phyloP scores from a whole-genome alignment of 2,797 vertebrate genomes.

The Peromyscus nudipes region DNA sequence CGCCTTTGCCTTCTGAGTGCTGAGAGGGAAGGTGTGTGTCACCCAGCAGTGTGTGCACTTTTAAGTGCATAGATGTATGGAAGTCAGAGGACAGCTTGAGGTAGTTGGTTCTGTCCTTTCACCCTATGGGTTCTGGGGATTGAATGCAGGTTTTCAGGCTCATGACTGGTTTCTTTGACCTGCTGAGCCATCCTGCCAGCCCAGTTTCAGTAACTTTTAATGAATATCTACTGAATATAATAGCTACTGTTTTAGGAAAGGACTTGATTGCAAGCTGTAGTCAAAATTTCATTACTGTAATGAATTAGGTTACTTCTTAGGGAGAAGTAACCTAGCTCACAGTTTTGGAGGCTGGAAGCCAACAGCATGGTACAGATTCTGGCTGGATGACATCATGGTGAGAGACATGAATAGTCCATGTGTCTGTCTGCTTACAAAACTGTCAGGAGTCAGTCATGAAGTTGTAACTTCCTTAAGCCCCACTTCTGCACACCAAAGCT shows the following conservation, averaged over 20 bases:
- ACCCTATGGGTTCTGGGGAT: background rate
- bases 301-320: conserved; percentile 7
- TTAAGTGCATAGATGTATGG: background rate
- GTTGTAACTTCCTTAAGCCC: background rate
- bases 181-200: background rate
- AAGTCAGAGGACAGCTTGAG: background rate
- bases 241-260: background rate
- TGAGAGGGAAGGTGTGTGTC: background rate
- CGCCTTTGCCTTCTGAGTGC: background rate
- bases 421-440: background rate
- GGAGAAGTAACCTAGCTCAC: background rate
- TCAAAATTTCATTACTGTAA: background rate
- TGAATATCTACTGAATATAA: background rate
- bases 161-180: background rate
- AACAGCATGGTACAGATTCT: background rate
- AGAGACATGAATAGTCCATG: background rate
- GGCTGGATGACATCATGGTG: background rate
- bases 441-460: background rate
- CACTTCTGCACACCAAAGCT: background rate
- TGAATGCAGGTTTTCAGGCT: background rate
- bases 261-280: background rate
- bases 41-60: background rate
- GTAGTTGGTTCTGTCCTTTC: background rate
- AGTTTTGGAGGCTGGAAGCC: background rate
- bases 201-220: background rate